Conservation (phyloP, 2,888 invertebrate species). For the Chaitophorus viminalis region DNA sequence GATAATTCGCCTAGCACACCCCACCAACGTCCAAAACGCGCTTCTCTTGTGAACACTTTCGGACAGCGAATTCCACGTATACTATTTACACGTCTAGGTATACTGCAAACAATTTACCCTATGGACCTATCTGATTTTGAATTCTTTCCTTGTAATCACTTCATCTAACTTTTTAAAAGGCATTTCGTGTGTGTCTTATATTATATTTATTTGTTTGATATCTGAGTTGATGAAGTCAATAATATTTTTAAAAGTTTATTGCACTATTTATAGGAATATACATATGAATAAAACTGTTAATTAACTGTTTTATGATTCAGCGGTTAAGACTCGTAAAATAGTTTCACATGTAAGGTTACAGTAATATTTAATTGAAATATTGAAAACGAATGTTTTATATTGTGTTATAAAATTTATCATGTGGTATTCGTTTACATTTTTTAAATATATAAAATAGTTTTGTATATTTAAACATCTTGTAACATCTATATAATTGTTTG, state of each 20-base stretch:
- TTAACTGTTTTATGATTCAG: background rate
- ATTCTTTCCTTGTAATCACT: slow-evolving; percentile 29
- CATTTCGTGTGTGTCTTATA: background rate
- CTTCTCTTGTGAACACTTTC: slow-evolving; percentile 1
- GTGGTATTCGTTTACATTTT: no score
- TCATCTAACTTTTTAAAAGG: background rate
- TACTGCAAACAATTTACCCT: slow-evolving; percentile 7
- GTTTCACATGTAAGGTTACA: no score
- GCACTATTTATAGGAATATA: no score
- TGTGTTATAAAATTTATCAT: no score
- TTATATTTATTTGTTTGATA: no score
- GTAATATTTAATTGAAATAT: no score
- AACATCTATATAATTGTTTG: no score
- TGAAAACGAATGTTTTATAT: no score
- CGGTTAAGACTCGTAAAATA: background rate
- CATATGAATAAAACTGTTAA: background rate
- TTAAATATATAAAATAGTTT: background rate
- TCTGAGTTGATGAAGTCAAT: no score
- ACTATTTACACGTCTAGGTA: slow-evolving; percentile 11
- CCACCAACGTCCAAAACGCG: background rate
- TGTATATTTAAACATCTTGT: background rate
- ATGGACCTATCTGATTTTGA: slow-evolving; percentile 3
- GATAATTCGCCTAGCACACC: slow-evolving; percentile 36
- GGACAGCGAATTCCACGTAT: slow-evolving; percentile 15
- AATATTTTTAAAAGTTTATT: no score